Evolutionary conservation across 2,113 vertebrate species (phyloP), one percentile per base, ranked within the genome.

Genomic region (Cheilinus undulatus): DNA sequence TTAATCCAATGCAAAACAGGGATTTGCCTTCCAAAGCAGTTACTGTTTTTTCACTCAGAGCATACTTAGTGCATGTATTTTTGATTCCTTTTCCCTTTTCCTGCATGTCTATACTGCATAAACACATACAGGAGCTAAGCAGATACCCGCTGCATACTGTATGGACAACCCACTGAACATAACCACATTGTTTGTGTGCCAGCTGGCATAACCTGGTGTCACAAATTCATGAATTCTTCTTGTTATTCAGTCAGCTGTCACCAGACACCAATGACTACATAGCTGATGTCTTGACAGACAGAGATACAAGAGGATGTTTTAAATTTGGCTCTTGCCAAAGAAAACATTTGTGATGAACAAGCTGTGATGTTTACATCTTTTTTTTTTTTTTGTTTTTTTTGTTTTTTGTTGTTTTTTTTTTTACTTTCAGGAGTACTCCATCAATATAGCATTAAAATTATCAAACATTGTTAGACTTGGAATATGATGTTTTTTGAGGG

Each of bases 51-150:
- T 43, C 67, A 51, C 52, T 70, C 22, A 22, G 71, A 78, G 64
- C 60, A 51, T 66, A 69, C 32, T 73, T 64, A 70, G 36, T 80
- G 91, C 91, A 90, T 91, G 86, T 54, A 9, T 28, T 64, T 67
- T 48, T 74, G 34, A 45, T 75, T 52, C 3, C 36, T 68, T 76
- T 59, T 72, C 56, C 54, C 72, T 69, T 57, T 20, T 63, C 40
- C 54, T 83, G 85, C 84, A 86, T 78, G 84, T 72, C 58, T 80
- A 22, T 65, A 65, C 70, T 82, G 67, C 56, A 51, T 54, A 48
- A 36, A 43, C 52, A 53, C 58, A 30, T 28, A 65, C 72, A 66
- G 73, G 53, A 46, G 52, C 42, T 77, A 50, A 28, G 32, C 79
- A 64, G 76, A 36, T 59, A 28, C 51, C 30, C 15, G 49, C 23